Percentiles rank a stretch among this genome's conserved stretches.
Evolutionary conservation across 2,797 vertebrate genomes (phyloP).

Genomic region (Coendou prehensilis): DNA sequence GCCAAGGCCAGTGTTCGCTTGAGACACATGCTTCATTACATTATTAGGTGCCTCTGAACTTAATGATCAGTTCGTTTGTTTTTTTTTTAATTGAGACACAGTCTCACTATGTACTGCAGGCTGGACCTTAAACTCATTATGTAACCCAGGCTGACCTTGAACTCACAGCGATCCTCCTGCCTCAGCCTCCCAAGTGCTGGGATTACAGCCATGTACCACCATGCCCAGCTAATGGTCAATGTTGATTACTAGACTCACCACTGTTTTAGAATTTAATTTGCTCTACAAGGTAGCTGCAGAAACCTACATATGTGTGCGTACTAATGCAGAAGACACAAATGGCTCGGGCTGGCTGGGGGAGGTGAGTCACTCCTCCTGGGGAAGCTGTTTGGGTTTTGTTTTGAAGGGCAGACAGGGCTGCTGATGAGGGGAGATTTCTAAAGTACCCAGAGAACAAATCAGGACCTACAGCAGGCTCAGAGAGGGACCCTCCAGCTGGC

Average conservation of each 20-base stretch:
- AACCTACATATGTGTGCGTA: neutral
- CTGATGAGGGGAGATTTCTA: neutral
- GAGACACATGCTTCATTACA: neutral
- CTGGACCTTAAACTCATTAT: neutral
- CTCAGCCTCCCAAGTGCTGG: neutral
- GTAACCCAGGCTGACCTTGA: neutral
- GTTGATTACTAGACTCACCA: neutral
- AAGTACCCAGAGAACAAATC: neutral
- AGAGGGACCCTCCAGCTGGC: neutral
- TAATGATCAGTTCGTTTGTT: neutral
- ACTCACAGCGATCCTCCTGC: neutral
- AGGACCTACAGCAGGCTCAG: neutral
- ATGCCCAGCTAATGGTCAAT: neutral
- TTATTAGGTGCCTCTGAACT: neutral
- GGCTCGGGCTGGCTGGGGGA: neutral
- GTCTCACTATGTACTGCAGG: neutral
- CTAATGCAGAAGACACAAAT: neutral
- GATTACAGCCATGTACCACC: neutral
- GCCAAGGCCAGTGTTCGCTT: neutral
- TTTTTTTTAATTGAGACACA: neutral
- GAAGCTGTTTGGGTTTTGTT: slow-evolving; percentile 1
- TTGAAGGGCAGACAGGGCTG: neutral
- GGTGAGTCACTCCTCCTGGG: neutral
- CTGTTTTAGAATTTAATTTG: neutral
- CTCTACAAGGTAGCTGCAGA: slow-evolving; percentile 29